Evolutionary conservation across 2,113 vertebrate genomes (phyloP).

Genomic region (Cyanoliseus patagonus): DNA sequence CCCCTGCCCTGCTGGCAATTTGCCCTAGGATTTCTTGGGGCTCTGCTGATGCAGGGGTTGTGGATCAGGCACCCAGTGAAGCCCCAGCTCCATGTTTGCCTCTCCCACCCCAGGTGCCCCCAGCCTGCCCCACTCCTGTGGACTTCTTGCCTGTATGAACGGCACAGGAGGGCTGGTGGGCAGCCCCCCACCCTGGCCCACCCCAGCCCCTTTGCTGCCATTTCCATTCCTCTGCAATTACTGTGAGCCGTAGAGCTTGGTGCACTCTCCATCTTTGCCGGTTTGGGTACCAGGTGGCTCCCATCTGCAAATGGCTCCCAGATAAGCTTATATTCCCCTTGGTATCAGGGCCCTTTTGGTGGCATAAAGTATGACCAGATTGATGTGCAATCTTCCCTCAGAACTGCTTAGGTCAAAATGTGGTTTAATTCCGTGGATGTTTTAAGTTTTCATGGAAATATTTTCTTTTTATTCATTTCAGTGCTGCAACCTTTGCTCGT

Average conservation of each 20-base stretch:
- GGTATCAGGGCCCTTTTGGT: neutral
- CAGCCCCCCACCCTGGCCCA: neutral
- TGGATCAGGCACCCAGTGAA: accelerated
- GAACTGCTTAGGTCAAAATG: neutral
- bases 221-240: neutral
- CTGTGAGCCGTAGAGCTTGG: neutral
- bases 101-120: neutral
- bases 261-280: neutral
- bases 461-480: neutral
- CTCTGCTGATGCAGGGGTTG: accelerated
- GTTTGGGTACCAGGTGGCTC: neutral
- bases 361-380: neutral
- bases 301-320: neutral
- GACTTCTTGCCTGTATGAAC: neutral
- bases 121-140: accelerated
- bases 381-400: neutral
- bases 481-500: neutral
- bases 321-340: neutral
- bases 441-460: neutral
- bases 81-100: neutral
- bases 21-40: neutral
- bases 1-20: neutral
- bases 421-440: neutral
- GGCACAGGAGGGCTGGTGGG: neutral
- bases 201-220: neutral